phyloP scores from a whole-genome alignment of 2,888 invertebrate species.

The Machimus rusticus region DNA sequence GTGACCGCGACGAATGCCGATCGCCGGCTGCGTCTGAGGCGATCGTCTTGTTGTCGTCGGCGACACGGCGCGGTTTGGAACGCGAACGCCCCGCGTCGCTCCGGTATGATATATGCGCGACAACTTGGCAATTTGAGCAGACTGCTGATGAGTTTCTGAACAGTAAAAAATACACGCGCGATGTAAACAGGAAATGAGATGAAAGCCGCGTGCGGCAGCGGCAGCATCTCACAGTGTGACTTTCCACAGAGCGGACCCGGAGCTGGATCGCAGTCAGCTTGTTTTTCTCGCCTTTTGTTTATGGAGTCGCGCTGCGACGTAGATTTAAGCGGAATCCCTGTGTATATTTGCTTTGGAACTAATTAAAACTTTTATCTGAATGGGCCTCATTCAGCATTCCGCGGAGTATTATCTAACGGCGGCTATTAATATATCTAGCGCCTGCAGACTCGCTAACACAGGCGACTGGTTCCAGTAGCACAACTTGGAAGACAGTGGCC shows the following conservation, averaged over 20 bases:
- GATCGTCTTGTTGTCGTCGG: neutral
- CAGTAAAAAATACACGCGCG: constrained; percentile 32
- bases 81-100: constrained; percentile 6
- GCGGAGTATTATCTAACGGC: neutral
- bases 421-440: neutral
- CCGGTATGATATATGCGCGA: constrained; percentile 31
- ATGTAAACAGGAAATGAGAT: constrained; percentile 47
- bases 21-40: neutral
- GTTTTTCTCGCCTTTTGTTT: neutral
- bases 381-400: constrained; percentile 7
- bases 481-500: neutral
- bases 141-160: constrained; percentile 37
- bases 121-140: constrained; percentile 39
- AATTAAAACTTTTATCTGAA: constrained; percentile 32
- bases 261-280: neutral
- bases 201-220: constrained; percentile 25
- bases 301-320: neutral
- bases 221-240: neutral
- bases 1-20: neutral
- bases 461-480: neutral
- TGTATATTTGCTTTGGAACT: constrained; percentile 31
- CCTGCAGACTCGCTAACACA: neutral
- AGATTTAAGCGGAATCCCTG: neutral
- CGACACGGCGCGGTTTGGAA: neutral
- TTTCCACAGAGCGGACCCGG: neutral